These are phyloP conservation scores for Chromoteleia sp. DNA, from an alignment of 2,888 invertebrate species.

Conservation along the genomic window DNA sequence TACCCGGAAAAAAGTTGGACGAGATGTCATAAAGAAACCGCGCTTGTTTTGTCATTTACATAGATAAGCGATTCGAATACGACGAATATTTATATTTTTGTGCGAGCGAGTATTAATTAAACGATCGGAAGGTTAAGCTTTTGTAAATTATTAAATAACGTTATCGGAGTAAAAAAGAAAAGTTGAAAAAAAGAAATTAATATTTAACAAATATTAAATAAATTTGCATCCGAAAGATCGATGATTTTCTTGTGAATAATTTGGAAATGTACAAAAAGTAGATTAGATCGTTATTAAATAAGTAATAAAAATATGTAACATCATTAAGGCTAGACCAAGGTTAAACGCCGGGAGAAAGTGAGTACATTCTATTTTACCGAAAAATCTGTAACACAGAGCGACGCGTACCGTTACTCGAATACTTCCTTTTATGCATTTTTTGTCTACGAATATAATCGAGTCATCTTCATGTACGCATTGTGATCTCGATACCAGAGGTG, in stretches of 20 bases:
- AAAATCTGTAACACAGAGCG: constrained; percentile 52
- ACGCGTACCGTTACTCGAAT: constrained; percentile 41
- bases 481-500: neutral
- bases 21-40: constrained; percentile 47
- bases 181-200: too few relatives aligned
- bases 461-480: constrained; percentile 7
- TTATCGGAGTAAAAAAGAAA: too few relatives aligned
- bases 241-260: neutral
- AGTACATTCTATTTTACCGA: constrained; percentile 48
- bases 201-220: too few relatives aligned
- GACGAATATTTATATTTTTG: constrained; percentile 40
- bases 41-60: constrained; percentile 49
- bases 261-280: constrained; percentile 10
- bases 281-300: constrained; percentile 25
- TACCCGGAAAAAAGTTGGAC: constrained; percentile 66
- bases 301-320: constrained; percentile 47
- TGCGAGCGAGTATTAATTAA: neutral
- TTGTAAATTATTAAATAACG: too few relatives aligned
- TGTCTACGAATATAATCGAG: constrained; percentile 43
- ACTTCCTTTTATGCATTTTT: constrained; percentile 44
- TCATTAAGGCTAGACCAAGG: constrained; percentile 51
- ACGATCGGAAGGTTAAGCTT: too few relatives aligned
- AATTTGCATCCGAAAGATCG: too few relatives aligned
- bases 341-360: constrained; percentile 53
- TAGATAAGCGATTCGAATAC: constrained; percentile 33